A percentile compares a stretch with the other conserved stretches of the same genome.
Conservation (phyloP, 2,113 vertebrate genomes). For the Entelurus aequoreus region DNA sequence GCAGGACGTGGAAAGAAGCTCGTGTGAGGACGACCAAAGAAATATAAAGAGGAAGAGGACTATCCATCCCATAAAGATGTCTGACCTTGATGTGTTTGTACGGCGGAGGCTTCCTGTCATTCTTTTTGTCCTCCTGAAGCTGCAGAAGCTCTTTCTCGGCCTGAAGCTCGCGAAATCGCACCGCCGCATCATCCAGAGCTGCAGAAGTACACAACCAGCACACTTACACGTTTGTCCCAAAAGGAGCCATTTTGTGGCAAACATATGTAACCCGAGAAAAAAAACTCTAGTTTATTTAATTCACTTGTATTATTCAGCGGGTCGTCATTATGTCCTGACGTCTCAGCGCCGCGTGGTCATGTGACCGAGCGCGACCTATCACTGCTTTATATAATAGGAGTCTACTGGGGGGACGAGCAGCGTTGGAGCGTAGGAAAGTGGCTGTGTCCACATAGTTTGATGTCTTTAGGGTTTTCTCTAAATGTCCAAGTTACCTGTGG, state of each 20-base stretch:
- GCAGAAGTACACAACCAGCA: conserved; percentile 1
- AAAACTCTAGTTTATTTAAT: no score
- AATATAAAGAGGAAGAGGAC: neutral
- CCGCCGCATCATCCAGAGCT: conserved; percentile 94
- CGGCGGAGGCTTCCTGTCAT: conserved; percentile 94
- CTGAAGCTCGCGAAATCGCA: conserved; percentile 90
- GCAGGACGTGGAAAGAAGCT: neutral
- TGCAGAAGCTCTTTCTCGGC: conserved; percentile 92
- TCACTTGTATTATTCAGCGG: no score
- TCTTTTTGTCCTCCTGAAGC: conserved; percentile 92
- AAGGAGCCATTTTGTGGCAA: neutral
- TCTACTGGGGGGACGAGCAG: no score
- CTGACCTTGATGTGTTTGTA: conserved; percentile 87
- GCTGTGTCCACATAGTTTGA: no score
- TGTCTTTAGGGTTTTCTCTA: no score
- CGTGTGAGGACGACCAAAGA: neutral
- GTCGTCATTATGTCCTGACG: no score
- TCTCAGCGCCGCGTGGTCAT: no score
- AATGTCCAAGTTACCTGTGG: no score
- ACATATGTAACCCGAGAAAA: no score
- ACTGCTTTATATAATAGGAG: no score
- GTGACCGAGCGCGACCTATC: no score
- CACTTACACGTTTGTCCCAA: neutral
- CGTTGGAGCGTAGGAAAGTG: no score
- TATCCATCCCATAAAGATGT: neutral